Base-by-base conservation (phyloP, 2,113 vertebrate genomes). In the Camelus dromedarius region DNA sequence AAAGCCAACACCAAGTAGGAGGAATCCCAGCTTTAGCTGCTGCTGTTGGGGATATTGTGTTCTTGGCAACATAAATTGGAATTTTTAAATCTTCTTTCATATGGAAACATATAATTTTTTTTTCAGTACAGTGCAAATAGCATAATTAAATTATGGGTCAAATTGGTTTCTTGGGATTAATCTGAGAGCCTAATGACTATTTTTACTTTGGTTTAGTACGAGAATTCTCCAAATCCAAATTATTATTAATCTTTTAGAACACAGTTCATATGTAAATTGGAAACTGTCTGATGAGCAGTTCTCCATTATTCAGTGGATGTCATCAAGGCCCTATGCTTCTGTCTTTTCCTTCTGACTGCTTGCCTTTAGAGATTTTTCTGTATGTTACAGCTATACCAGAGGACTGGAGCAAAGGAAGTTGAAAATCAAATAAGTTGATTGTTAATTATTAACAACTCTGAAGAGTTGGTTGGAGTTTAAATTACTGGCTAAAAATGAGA, bases 371-470 rank as follows among this genome's bases (percentile, higher is more conserved):
- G 92, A 92, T 93, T 91, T 97, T 92, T 97, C 95, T 95, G 10
- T 96, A 66, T 95, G 92, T 96, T 95, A 81, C 95, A 98, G 96
- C 96, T 96, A 96, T 96, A 96, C 96, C 97, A 97, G 97, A 97
- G 97, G 96, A 93, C 95, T 97, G 97, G 96, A 97, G 97, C 97
- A 97, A 97, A 98, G 97, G 96, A 98, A 95, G 95, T 95, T 96
- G 96, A 95, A 97, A 97, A 95, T 96, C 93, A 96, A 91, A 91
- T 96, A 77, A 93, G 95, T 86, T 97, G 76, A 95, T 87, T 95
- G 92, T 77, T 94, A 94, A 96, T 97, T 96, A 52, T 86, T 93
- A 89, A 89, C 77, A 83, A 87, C 91, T 97, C 97, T 92, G 42
- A 64, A 96, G 95, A 96, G 89, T 96, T 94, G 81, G 28, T 94